phyloP scores from a whole-genome alignment of 1,140 invertebrate genomes.

The Pissodes strobi region DNA sequence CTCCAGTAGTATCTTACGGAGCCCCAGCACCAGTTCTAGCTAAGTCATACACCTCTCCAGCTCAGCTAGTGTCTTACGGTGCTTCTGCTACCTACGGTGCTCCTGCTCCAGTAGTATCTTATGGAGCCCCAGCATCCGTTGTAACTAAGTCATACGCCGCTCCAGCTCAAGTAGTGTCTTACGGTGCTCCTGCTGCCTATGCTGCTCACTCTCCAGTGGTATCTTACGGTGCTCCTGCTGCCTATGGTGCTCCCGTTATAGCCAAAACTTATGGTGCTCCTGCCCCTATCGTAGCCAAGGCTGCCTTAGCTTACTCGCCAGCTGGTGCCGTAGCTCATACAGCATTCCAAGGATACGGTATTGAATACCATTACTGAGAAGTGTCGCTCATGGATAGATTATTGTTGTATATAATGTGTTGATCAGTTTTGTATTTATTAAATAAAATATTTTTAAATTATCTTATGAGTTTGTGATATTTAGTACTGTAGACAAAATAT shows the following conservation, averaged over 20 bases:
- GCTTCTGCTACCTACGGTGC: conserved; percentile 20
- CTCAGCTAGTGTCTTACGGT: conserved; percentile 13
- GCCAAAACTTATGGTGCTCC: conserved; percentile 36
- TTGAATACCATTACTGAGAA: conserved; percentile 59
- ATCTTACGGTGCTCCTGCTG: conserved; percentile 29
- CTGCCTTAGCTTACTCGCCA: conserved; percentile 59
- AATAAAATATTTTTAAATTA: conserved; percentile 30
- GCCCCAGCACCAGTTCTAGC: conserved; percentile 14
- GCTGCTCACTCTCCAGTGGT: conserved; percentile 41
- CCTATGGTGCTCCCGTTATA: conserved; percentile 27
- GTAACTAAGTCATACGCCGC: conserved; percentile 34
- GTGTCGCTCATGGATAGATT: conserved; percentile 29
- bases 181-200: conserved; percentile 13
- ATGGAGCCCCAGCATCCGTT: conserved; percentile 20
- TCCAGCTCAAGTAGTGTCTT: conserved; percentile 8
- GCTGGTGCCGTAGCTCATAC: conserved; percentile 61
- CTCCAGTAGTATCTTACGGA: conserved; percentile 37
- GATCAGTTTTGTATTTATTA: conserved; percentile 9
- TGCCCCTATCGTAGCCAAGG: conserved; percentile 56
- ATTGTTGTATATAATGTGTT: conserved; percentile 13
- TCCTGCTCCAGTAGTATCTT: conserved; percentile 39
- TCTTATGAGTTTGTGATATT: too few relatives aligned
- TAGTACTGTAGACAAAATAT: too few relatives aligned
- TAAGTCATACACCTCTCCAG: conserved; percentile 34
- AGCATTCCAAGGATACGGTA: conserved; percentile 58